Conservation (phyloP, 2,113 vertebrate genomes). For the Silurus meridionalis region DNA sequence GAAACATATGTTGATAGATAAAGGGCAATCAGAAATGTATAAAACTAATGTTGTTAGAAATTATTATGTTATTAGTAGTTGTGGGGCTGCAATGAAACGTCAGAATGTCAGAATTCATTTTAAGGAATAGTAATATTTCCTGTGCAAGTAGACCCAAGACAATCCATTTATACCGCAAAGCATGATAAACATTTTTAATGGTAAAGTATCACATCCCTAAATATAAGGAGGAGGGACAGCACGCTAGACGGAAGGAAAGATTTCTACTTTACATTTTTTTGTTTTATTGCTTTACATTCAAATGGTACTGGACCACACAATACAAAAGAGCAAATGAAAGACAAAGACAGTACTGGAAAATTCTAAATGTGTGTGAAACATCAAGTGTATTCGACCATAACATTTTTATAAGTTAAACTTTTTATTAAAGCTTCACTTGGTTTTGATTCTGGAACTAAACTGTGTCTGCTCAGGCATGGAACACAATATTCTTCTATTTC, state of each 20-base stretch:
- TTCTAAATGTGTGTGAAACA: conserved; percentile 43
- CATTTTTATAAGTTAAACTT: neutral
- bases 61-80: neutral
- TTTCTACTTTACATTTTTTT: conserved; percentile 28
- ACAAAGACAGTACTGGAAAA: conserved; percentile 43
- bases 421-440: neutral
- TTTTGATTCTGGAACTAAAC: conserved; percentile 20
- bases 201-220: neutral
- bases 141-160: neutral
- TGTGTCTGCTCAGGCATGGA: neutral
- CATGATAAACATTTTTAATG: neutral
- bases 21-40: neutral
- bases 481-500: conserved; percentile 22
- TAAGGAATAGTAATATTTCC: neutral
- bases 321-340: conserved; percentile 41
- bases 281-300: conserved; percentile 68
- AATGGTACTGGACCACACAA: conserved; percentile 61
- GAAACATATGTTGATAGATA: neutral
- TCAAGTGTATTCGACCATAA: conserved; percentile 20
- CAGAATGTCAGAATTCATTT: neutral
- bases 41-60: neutral
- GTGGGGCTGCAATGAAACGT: neutral
- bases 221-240: conserved; percentile 3
- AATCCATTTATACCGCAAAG: neutral
- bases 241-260: conserved; percentile 24